Evolutionary conservation across 2,113 vertebrate genomes (phyloP), one percentile per base, ranked within the genome.

Genomic region (Salminus brasiliensis): DNA sequence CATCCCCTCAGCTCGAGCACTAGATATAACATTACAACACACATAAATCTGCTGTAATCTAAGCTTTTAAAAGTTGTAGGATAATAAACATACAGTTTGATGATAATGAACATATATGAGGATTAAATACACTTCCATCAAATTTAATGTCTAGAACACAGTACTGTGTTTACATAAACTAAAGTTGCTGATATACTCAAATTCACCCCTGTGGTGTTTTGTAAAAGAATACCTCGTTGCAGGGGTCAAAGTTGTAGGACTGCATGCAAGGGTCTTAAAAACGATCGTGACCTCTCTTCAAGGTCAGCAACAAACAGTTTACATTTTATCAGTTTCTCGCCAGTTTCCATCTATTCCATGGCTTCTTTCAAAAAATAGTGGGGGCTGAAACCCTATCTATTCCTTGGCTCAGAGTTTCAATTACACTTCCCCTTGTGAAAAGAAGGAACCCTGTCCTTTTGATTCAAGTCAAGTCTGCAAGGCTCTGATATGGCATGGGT

Each of bases 341-440:
- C 39, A 7, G 7, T 39, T 39, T 36, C 62, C 10, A 18, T 66
- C 16, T 66, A 16, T 12, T 6, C 62, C 62, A 66, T 25, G 12
- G 21, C 32, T 11, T 16, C 30, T 63, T 63, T 63, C 60, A 63
- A 18, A 63, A 63, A 63, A 63, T 21, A 2, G 16, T 63, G 30
- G 18, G 62, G 8, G 2, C 62, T n/a, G 23, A 23, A 63, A 66
- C 16, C 32, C 62, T 66, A 32, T 39, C 62, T 66, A 10, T 10
- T 23, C 62, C 21, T 21, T 39, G 62, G 62, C 34, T 12, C 21
- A n/a, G 32, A 66, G 62, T 34, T 23, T 34, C 32, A 39, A 66
- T 66, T 66, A 66, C 62, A 66, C 62, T n/a, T 39, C 18, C 62
- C 27, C 62, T 34, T 39, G 62, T 4, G 34, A 39, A 66, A 66